These are phyloP conservation scores for Pachymerium ferrugineum DNA, from an alignment of 2,888 invertebrate species.

Conservation along the genomic window DNA sequence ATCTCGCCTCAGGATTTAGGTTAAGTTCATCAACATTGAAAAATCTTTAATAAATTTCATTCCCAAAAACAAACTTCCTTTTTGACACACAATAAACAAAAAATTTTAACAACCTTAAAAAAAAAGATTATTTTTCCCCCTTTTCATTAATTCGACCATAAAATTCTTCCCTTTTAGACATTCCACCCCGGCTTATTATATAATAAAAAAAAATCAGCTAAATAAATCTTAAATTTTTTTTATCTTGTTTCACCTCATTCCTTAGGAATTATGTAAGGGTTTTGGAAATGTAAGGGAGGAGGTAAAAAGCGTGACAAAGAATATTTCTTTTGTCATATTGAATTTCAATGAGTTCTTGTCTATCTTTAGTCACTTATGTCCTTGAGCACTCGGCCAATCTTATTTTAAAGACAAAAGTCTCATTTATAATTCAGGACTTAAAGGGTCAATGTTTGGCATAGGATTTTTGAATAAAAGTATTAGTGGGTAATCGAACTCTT, in stretches of 20 bases:
- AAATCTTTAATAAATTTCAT: background rate
- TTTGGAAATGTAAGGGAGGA: no score
- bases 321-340: background rate
- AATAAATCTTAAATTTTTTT: no score
- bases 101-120: background rate
- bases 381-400: background rate
- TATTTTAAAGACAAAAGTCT: background rate
- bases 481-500: conserved; percentile 22
- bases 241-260: no score
- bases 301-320: no score
- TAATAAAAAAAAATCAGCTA: no score
- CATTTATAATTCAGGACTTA: background rate
- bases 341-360: background rate
- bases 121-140: no score
- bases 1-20: conserved; percentile 11
- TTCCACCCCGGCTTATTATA: no score
- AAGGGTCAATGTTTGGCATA: background rate
- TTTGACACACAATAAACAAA: background rate
- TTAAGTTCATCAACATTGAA: conserved; percentile 25
- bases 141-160: no score
- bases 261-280: no score
- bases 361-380: background rate
- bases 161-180: no score
- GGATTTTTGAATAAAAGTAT: background rate
- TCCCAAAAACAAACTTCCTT: no score